A percentile compares a stretch with the other conserved stretches of the same genome.
These are phyloP conservation scores for Diphyllodes magnificus DNA, from an alignment of 2,113 vertebrate genomes.

Conservation along the genomic window DNA sequence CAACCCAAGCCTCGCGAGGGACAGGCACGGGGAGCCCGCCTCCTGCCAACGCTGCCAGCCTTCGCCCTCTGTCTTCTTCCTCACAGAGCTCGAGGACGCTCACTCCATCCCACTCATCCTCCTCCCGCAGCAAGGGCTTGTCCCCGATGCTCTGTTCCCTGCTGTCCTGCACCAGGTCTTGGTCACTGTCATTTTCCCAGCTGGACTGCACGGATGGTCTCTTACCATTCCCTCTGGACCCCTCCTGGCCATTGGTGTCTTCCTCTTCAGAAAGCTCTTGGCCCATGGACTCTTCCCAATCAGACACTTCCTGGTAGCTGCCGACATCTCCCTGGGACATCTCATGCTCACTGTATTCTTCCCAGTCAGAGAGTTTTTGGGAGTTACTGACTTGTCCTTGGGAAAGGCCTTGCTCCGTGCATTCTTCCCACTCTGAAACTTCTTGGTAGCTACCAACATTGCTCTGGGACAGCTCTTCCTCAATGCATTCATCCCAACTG, in stretches of 20 bases:
- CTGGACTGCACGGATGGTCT: neutral
- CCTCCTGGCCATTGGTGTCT: neutral
- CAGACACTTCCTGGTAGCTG: no score
- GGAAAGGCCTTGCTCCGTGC: neutral
- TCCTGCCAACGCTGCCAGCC: neutral
- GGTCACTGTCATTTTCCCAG: neutral
- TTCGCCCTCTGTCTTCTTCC: neutral
- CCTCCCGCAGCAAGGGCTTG: neutral
- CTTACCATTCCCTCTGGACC: no score
- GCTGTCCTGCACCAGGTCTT: neutral
- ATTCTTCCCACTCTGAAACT: neutral
- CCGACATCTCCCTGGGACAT: rapidly evolving
- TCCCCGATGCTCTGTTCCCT: neutral
- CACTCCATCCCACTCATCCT: rapidly evolving
- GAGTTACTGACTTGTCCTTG: neutral
- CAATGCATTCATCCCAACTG: neutral
- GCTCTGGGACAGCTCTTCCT: no score
- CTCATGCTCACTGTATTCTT: neutral
- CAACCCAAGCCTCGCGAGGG: no score
- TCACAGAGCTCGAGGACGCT: rapidly evolving
- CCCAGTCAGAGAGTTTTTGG: neutral
- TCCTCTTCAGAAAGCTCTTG: neutral
- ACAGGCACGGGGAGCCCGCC: neutral
- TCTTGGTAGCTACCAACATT: no score
- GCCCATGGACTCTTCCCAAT: neutral